Percentiles rank a stretch among this genome's conserved stretches.
These are phyloP conservation scores for Crenuchus spilurus DNA, from an alignment of 2,797 vertebrate species.

Conservation along the genomic window DNA sequence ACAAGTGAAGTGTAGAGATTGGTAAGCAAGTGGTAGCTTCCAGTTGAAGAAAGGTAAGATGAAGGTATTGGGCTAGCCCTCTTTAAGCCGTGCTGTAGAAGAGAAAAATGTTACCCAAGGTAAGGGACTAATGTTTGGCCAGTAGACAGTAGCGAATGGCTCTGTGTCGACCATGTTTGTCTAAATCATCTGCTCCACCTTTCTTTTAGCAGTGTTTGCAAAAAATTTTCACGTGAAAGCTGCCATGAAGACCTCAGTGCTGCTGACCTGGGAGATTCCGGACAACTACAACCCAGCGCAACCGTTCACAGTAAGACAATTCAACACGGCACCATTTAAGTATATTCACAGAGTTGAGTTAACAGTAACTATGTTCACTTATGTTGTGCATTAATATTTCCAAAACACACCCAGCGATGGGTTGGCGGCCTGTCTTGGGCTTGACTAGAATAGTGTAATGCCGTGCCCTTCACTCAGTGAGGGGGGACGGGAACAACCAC, in stretches of 20 bases:
- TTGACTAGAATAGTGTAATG: too few relatives aligned
- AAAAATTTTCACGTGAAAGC: constrained; percentile 99
- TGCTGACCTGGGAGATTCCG: constrained; percentile 98
- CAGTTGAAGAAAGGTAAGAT: constrained; percentile 77
- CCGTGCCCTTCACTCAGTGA: too few relatives aligned
- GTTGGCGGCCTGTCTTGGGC: too few relatives aligned
- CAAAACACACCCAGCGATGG: too few relatives aligned
- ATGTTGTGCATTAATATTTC: too few relatives aligned
- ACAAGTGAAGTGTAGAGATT: constrained; percentile 21
- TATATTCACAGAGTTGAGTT: neutral
- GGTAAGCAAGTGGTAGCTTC: constrained; percentile 62
- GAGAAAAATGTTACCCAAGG: constrained; percentile 40
- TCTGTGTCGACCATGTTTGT: constrained; percentile 63
- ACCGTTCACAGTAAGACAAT: constrained; percentile 92
- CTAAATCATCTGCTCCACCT: constrained; percentile 89
- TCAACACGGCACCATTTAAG: neutral
- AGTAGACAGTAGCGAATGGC: constrained; percentile 4
- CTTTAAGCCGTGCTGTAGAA: constrained; percentile 63
- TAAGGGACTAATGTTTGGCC: constrained; percentile 48
- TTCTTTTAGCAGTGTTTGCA: constrained; percentile 99
- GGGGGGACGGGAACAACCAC: too few relatives aligned
- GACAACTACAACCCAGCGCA: constrained; percentile 97
- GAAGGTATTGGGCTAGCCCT: constrained; percentile 54
- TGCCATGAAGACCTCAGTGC: constrained; percentile 97
- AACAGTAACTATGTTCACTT: too few relatives aligned